A percentile compares a stretch with the other conserved stretches of the same genome.
Evolutionary conservation across 2,113 vertebrate species (phyloP).

Genomic region (Pituophis catenifer): DNA sequence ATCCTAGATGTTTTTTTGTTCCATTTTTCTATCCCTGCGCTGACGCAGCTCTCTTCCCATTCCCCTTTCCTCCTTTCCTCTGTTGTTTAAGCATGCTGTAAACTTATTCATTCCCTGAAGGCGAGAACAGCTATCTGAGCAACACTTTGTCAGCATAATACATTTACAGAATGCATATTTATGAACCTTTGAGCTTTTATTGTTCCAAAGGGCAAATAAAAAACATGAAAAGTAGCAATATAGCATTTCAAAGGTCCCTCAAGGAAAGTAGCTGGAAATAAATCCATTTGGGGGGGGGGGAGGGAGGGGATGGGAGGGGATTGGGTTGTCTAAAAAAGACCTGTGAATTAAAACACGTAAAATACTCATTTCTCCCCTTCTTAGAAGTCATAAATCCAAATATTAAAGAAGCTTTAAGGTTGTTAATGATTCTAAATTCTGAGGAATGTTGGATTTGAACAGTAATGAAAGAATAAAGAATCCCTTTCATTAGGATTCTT

Average conservation of each 20-base stretch:
- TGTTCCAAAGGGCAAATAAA: constrained; percentile 85
- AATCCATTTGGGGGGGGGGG: constrained; percentile 56
- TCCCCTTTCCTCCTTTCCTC: constrained; percentile 27
- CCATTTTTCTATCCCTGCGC: constrained; percentile 54
- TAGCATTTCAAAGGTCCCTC: constrained; percentile 81
- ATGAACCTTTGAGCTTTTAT: constrained; percentile 85
- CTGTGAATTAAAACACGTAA: constrained; percentile 57
- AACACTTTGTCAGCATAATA: constrained; percentile 84
- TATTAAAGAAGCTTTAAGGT: constrained; percentile 59
- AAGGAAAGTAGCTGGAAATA: constrained; percentile 81
- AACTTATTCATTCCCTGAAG: constrained; percentile 76
- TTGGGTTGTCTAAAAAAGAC: constrained; percentile 61
- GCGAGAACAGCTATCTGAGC: constrained; percentile 75
- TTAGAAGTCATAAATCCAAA: constrained; percentile 26
- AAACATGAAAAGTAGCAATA: constrained; percentile 85
- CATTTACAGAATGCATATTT: constrained; percentile 86
- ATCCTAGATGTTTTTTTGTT: constrained; percentile 47
- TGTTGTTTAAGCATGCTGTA: constrained; percentile 77
- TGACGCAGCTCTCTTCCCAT: constrained; percentile 58
- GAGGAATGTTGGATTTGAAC: constrained; percentile 46
- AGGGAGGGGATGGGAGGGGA: background rate
- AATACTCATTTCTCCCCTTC: constrained; percentile 27
- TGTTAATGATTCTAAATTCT: constrained; percentile 51
- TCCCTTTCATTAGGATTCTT: background rate
- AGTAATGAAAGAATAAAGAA: background rate